These are phyloP conservation scores for Rhinophrynus dorsalis DNA, from an alignment of 2,797 vertebrate genomes.

Conservation along the genomic window DNA sequence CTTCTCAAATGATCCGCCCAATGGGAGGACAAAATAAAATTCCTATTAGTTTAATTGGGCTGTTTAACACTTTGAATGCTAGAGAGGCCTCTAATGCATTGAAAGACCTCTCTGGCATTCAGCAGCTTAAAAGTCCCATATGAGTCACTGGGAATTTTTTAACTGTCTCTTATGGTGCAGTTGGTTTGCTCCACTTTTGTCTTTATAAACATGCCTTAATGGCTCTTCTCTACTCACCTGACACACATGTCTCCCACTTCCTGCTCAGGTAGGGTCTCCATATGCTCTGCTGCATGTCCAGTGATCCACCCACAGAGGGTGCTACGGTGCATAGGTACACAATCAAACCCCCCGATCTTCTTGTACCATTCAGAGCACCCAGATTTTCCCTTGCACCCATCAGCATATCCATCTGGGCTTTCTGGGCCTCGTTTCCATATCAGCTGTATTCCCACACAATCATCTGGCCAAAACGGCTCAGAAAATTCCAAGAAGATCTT, in stretches of 20 bases:
- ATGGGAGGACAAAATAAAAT: no score
- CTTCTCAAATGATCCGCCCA: no score
- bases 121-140: no score
- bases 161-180: no score
- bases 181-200: no score
- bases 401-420: constrained; percentile 46
- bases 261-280: constrained; percentile 58
- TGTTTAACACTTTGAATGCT: no score
- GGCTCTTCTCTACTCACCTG: constrained; percentile 46
- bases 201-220: no score
- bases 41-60: no score
- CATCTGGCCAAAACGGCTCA: constrained; percentile 60
- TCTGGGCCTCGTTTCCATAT: constrained; percentile 61
- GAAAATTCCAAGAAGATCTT: constrained; percentile 63
- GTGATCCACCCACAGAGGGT: constrained; percentile 65
- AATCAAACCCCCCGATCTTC: constrained; percentile 63
- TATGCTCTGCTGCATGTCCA: constrained; percentile 59
- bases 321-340: constrained; percentile 59
- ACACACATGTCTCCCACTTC: constrained; percentile 55
- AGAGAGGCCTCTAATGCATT: no score
- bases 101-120: no score
- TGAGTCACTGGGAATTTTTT: no score
- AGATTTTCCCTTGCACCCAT: constrained; percentile 32
- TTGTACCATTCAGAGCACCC: constrained; percentile 61
- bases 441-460: constrained; percentile 61